Conservation (phyloP, 2,113 vertebrate genomes). For the Desmodus rotundus region DNA sequence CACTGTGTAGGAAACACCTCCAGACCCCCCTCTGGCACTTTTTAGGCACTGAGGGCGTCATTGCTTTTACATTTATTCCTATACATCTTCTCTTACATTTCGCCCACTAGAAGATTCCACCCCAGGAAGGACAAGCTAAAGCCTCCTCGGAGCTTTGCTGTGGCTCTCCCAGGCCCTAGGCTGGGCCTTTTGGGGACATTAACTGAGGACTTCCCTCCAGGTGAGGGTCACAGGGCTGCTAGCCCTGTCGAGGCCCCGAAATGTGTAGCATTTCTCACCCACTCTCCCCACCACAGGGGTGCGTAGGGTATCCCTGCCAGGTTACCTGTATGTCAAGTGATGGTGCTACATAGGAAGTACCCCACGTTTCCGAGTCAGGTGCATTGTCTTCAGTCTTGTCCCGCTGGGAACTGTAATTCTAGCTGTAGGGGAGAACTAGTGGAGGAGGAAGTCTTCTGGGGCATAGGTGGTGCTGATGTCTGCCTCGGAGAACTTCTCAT, state of each 20-base stretch:
- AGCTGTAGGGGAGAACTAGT: background rate
- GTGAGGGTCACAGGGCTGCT: background rate
- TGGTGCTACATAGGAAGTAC: background rate
- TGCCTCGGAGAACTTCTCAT: background rate
- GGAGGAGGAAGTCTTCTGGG: background rate
- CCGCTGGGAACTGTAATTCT: background rate
- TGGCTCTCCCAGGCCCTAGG: fast-evolving
- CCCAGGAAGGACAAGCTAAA: background rate
- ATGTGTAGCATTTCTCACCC: background rate
- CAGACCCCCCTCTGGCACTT: background rate
- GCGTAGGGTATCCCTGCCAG: background rate
- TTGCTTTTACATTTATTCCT: background rate
- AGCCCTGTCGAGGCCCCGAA: background rate
- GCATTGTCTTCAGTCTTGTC: background rate
- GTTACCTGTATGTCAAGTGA: background rate
- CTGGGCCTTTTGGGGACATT: background rate
- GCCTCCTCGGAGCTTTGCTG: background rate
- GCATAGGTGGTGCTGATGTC: background rate
- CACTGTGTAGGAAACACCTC: background rate
- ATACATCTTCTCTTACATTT: background rate
- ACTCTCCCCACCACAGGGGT: fast-evolving
- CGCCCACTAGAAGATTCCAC: background rate
- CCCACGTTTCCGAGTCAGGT: background rate
- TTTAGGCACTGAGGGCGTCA: background rate
- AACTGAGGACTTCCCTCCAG: background rate